A percentile compares a stretch with the other conserved stretches of the same genome.
phyloP scores from a whole-genome alignment of 23 tunicate species.

The Trididemnum nubilum region DNA sequence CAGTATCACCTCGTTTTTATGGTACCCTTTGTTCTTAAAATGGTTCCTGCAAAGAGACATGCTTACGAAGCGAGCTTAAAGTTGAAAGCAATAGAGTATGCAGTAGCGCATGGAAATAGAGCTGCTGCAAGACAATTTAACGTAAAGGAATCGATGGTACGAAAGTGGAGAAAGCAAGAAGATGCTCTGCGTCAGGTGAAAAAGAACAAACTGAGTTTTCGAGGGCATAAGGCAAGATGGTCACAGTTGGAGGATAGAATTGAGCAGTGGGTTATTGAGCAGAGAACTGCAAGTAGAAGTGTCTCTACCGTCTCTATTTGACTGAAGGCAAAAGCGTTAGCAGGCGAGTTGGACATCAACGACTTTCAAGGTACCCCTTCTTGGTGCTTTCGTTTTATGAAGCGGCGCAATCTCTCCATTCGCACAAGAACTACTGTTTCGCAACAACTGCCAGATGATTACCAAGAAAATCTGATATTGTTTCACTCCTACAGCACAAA shows the following conservation, averaged over 20 bases:
- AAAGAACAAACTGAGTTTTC: slow-evolving; percentile 43
- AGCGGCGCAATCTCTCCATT: slow-evolving; percentile 54
- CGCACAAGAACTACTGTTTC: slow-evolving; percentile 59
- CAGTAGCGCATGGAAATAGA: slow-evolving; percentile 52
- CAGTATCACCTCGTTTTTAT: slow-evolving; percentile 30
- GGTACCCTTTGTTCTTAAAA: slow-evolving; percentile 48
- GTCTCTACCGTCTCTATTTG: slow-evolving; percentile 45
- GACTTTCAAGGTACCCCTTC: slow-evolving; percentile 58
- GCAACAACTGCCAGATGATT: slow-evolving; percentile 57
- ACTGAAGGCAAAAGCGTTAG: slow-evolving; percentile 59
- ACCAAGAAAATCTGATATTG: slow-evolving; percentile 49
- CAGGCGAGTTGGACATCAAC: slow-evolving; percentile 43
- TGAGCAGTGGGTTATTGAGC: slow-evolving; percentile 57
- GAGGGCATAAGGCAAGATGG: slow-evolving; percentile 69
- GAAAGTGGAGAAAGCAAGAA: slow-evolving; percentile 59
- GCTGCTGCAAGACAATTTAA: slow-evolving; percentile 42
- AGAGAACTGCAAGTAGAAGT: slow-evolving; percentile 53
- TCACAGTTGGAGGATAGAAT: slow-evolving; percentile 54
- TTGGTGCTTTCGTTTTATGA: slow-evolving; percentile 67
- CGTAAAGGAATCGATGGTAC: slow-evolving; percentile 54
- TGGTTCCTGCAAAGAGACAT: slow-evolving; percentile 52
- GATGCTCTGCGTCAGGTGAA: slow-evolving; percentile 47
- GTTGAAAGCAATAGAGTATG: slow-evolving; percentile 56
- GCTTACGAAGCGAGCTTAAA: slow-evolving; percentile 62
- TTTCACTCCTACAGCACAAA: slow-evolving; percentile 49